phyloP scores from a whole-genome alignment of 64 coral and sea anemone genomes.

The Trachythela sp. region DNA sequence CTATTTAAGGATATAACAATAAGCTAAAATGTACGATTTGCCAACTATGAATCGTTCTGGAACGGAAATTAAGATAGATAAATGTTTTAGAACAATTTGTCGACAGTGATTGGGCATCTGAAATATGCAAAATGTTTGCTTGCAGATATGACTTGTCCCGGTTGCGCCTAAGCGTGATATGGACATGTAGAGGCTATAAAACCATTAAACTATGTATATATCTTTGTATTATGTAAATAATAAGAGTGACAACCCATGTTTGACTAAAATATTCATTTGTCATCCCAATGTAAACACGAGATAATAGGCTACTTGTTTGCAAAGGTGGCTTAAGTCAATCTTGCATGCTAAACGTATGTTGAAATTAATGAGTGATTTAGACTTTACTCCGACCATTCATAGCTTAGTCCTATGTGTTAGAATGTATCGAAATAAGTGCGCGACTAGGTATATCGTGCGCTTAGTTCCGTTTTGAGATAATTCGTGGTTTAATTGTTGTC shows the following conservation, averaged over 20 bases:
- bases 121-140: neutral
- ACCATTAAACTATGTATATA: neutral
- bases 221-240: neutral
- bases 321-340: neutral
- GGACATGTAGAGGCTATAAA: neutral
- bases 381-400: no score
- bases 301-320: neutral
- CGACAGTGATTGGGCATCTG: neutral
- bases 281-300: neutral
- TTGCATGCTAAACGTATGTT: neutral
- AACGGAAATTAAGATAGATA: neutral
- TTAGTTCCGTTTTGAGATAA: neutral
- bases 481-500: neutral
- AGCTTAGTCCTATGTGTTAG: no score
- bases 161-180: neutral
- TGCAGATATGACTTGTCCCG: neutral
- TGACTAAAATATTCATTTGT: conserved; percentile 2
- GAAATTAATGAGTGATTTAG: no score
- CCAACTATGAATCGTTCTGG: neutral
- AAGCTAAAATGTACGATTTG: neutral
- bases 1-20: neutral
- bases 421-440: no score
- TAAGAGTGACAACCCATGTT: neutral
- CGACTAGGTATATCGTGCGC: neutral
- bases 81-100: neutral